Conservation (phyloP, 2,888 invertebrate species). For the Eupithecia dodoneata region DNA sequence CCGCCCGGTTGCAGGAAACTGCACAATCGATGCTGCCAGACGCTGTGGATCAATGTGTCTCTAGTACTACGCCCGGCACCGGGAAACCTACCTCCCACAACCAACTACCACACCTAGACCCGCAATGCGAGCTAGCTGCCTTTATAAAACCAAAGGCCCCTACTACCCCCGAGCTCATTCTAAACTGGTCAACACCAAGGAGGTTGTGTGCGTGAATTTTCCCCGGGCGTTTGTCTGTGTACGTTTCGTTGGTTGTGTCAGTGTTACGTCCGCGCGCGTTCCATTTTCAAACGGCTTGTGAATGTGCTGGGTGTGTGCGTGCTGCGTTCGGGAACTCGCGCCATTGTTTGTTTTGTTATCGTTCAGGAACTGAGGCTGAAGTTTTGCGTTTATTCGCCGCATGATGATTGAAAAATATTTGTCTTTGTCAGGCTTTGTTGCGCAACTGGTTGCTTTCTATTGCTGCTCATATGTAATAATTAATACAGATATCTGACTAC, state of each 20-base stretch:
- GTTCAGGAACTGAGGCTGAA: constrained; percentile 57
- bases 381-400: constrained; percentile 48
- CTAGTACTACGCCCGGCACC: constrained; percentile 81
- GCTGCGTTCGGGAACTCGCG: constrained; percentile 64
- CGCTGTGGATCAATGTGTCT: constrained; percentile 84
- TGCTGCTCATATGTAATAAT: constrained; percentile 4
- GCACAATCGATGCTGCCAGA: constrained; percentile 84
- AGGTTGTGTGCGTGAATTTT: constrained; percentile 63
- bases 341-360: constrained; percentile 79
- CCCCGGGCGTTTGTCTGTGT: constrained; percentile 68
- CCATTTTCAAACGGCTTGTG: constrained; percentile 74
- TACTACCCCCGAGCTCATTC: constrained; percentile 58
- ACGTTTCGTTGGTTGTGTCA: constrained; percentile 61
- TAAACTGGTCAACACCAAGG: constrained; percentile 42
- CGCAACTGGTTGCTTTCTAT: constrained; percentile 9
- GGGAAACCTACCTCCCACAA: constrained; percentile 64
- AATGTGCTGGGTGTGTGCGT: constrained; percentile 76
- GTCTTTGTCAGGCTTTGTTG: constrained; percentile 6
- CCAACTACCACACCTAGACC: constrained; percentile 56
- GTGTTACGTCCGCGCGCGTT: constrained; percentile 67
- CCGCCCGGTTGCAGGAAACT: constrained; percentile 80
- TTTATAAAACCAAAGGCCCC: constrained; percentile 39
- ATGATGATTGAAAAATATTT: constrained; percentile 15
- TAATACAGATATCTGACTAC: neutral
- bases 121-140: constrained; percentile 48